Conservation (phyloP, 1,140 invertebrate species). For the Atta cephalotes region DNA sequence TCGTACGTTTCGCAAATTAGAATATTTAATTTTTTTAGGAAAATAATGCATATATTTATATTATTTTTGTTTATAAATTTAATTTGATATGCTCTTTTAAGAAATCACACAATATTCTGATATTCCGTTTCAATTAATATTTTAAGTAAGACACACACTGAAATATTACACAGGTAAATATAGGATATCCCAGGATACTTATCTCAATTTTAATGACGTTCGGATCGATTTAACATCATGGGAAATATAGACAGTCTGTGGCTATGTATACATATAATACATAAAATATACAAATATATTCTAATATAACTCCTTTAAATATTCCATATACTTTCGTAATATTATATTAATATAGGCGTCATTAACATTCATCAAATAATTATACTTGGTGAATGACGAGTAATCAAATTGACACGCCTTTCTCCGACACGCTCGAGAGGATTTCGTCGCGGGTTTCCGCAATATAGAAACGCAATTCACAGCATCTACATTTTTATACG, state of each 20-base stretch:
- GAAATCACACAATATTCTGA: not conserved
- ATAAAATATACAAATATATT: not conserved
- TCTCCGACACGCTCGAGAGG: not conserved
- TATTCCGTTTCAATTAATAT: constrained; percentile 3
- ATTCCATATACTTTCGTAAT: not conserved
- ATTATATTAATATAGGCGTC: not conserved
- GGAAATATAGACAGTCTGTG: not conserved
- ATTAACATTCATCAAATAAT: constrained; percentile 12
- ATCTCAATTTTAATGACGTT: not conserved
- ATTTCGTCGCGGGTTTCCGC: not conserved
- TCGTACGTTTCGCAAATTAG: not conserved
- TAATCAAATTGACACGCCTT: constrained; percentile 3
- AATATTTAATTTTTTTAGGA: not conserved
- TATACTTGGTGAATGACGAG: not conserved
- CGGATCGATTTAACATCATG: not conserved
- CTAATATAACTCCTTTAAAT: not conserved
- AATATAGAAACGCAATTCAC: constrained; percentile 9
- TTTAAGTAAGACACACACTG: not conserved
- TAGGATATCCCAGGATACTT: not conserved
- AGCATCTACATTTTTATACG: not conserved
- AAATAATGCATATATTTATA: not conserved
- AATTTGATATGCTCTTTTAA: not conserved
- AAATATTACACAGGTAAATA: not conserved
- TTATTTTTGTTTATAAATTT: too few relatives aligned
- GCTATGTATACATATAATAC: not conserved